Evolutionary conservation across 2,797 vertebrate genomes (phyloP).

Genomic region (Amblyopsis hoosieri): DNA sequence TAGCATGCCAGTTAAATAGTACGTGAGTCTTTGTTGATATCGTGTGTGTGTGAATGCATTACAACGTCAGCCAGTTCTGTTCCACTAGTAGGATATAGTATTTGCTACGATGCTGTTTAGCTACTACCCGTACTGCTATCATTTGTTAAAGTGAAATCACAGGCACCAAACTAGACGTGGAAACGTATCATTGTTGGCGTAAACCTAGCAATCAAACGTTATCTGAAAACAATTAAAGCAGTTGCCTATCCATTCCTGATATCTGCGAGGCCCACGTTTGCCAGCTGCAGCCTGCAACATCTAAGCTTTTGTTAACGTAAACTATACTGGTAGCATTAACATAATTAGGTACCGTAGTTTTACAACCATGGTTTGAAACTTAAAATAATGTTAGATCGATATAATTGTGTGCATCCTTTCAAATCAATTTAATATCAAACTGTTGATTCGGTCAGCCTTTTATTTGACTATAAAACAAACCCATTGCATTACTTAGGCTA

Average conservation of each 20-base stretch:
- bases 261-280: slow-evolving; percentile 4
- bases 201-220: slow-evolving; percentile 35
- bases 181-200: not conserved
- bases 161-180: not conserved
- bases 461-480: no score
- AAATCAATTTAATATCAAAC: no score
- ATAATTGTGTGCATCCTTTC: no score
- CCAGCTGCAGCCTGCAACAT: not conserved
- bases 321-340: not conserved
- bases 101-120: slow-evolving; percentile 5
- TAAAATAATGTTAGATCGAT: no score
- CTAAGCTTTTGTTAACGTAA: slow-evolving; percentile 5
- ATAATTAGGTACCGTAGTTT: no score
- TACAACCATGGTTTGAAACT: no score
- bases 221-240: slow-evolving; percentile 34
- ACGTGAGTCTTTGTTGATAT: slow-evolving; percentile 3
- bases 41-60: not conserved
- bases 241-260: not conserved
- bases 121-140: slow-evolving; percentile 11
- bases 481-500: no score
- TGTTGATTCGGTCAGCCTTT: no score
- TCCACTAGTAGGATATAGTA: not conserved
- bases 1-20: slow-evolving; percentile 18
- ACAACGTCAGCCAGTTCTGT: not conserved
- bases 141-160: slow-evolving; percentile 9